Conservation (phyloP, 2,797 vertebrate genomes). For the Anolis apletophallus region DNA sequence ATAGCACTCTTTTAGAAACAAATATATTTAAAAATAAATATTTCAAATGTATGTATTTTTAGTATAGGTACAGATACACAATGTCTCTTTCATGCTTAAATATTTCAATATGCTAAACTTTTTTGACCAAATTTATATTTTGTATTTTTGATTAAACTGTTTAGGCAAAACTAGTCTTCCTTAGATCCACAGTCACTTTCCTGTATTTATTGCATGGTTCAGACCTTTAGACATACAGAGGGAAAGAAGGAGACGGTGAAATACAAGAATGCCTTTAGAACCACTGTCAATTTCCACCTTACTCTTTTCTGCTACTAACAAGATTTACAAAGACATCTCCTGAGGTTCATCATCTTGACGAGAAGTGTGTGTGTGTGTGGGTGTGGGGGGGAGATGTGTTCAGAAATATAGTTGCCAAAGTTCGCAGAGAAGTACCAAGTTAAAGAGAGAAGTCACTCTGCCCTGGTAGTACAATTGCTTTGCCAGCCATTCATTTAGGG, state of each 20-base stretch:
- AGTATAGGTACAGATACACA: background rate
- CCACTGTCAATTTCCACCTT: conserved; percentile 4
- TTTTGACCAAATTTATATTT: background rate
- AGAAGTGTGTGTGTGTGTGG: background rate
- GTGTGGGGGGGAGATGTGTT: background rate
- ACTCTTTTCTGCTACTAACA: background rate
- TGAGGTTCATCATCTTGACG: background rate
- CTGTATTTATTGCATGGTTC: background rate
- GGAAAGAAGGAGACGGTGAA: background rate
- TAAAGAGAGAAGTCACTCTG: background rate
- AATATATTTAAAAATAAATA: background rate
- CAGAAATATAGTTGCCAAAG: background rate
- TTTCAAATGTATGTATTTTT: background rate
- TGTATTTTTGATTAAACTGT: too few relatives aligned
- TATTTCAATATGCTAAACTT: background rate
- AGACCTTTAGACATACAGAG: background rate
- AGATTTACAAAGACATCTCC: conserved; percentile 41
- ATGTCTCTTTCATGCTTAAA: background rate
- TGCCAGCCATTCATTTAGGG: conserved; percentile 19
- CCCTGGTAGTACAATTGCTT: conserved; percentile 10
- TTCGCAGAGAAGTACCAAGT: background rate
- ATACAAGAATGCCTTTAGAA: conserved; percentile 4
- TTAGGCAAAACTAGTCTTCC: background rate
- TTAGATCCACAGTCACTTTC: background rate
- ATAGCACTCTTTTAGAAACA: background rate